A percentile compares a stretch with the other conserved stretches of the same genome.
phyloP scores from a whole-genome alignment of 2,113 vertebrate species.

The Gymnocephalus cernua region DNA sequence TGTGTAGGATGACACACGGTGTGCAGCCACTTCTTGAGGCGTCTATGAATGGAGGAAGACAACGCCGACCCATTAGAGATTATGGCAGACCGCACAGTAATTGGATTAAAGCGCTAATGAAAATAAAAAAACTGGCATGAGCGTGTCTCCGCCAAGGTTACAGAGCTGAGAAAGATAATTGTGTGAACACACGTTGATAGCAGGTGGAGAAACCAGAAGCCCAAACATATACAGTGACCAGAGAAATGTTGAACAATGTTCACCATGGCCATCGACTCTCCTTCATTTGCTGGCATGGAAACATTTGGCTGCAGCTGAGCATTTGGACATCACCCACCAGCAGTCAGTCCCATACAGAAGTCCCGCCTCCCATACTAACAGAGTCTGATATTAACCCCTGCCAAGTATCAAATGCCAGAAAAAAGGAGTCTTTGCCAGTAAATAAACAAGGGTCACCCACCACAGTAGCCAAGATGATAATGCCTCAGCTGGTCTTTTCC shows the following conservation, averaged over 20 bases:
- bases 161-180: constrained; percentile 22
- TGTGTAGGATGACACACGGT: constrained; percentile 59
- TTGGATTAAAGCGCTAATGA: constrained; percentile 67
- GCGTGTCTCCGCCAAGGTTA: constrained; percentile 51
- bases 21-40: constrained; percentile 58
- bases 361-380: constrained; percentile 58
- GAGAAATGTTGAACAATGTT: constrained; percentile 48
- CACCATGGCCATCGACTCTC: constrained; percentile 17
- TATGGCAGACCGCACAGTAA: constrained; percentile 48
- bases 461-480: constrained; percentile 56
- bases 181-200: not conserved
- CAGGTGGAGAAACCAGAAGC: constrained; percentile 6
- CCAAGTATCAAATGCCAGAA: constrained; percentile 69
- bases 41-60: constrained; percentile 54
- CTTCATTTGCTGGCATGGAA: constrained; percentile 53
- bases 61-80: constrained; percentile 50
- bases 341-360: constrained; percentile 70
- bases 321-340: constrained; percentile 67
- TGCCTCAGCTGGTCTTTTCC: constrained; percentile 68
- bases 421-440: constrained; percentile 59
- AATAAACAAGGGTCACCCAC: constrained; percentile 69
- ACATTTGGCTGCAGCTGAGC: constrained; percentile 70
- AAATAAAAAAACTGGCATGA: constrained; percentile 59
- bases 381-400: constrained; percentile 66
- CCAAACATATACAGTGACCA: not conserved